phyloP scores from a whole-genome alignment of 2,888 invertebrate genomes.

The Terebella lapidaria region DNA sequence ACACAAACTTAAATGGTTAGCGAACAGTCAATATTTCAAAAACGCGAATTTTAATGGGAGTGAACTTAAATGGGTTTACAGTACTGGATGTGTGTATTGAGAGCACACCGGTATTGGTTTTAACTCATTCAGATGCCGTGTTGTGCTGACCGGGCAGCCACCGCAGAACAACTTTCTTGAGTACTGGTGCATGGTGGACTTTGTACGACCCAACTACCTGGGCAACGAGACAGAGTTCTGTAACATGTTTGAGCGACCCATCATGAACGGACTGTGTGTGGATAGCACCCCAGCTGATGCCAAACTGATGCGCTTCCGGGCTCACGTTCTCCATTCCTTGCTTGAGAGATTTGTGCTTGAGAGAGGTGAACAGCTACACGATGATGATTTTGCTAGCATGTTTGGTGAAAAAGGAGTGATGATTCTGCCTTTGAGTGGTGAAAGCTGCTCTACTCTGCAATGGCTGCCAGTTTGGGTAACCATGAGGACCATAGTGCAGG shows the following conservation, averaged over 20 bases:
- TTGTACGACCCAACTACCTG: slow-evolving; percentile 93
- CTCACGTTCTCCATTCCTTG: slow-evolving; percentile 90
- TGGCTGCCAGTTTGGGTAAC: too few species aligned
- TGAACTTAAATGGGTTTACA: too few species aligned
- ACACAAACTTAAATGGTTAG: too few species aligned
- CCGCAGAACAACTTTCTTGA: slow-evolving; percentile 85
- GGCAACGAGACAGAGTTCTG: slow-evolving; percentile 95
- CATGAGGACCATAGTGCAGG: too few species aligned
- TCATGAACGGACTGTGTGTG: slow-evolving; percentile 95
- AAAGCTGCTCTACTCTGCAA: too few species aligned
- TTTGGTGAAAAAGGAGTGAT: too few species aligned
- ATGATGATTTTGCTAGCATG: too few species aligned
- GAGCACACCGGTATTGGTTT: neutral
- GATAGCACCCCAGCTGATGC: slow-evolving; percentile 94
- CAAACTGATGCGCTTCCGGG: slow-evolving; percentile 86
- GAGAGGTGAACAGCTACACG: too few species aligned
- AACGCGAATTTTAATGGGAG: too few species aligned
- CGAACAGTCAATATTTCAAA: too few species aligned
- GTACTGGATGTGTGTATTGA: too few species aligned
- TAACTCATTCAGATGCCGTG: slow-evolving; percentile 64
- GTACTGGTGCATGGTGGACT: slow-evolving; percentile 99
- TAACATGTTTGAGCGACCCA: slow-evolving; percentile 98
- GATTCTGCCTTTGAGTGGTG: too few species aligned
- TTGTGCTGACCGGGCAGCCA: slow-evolving; percentile 96
- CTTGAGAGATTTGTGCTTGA: slow-evolving; percentile 90